phyloP scores from a whole-genome alignment of 2,113 vertebrate species.

The Polypterus senegalus region DNA sequence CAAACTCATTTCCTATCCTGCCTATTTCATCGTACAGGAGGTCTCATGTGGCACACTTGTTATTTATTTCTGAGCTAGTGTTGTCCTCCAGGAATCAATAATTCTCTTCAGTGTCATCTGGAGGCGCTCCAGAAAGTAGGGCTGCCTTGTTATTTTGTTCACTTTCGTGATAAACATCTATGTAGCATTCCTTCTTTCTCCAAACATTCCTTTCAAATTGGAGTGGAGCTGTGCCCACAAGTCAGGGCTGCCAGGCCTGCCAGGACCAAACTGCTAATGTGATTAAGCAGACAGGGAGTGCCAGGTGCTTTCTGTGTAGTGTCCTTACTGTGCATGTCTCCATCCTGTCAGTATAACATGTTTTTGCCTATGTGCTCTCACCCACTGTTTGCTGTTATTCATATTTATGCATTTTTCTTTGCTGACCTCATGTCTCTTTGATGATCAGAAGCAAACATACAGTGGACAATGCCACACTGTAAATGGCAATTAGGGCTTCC shows the following conservation, averaged over 20 bases:
- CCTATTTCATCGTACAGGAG: neutral
- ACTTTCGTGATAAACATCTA: too few relatives aligned
- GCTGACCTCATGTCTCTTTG: slow-evolving; percentile 48
- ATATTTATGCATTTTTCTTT: slow-evolving; percentile 43
- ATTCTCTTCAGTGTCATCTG: too few relatives aligned
- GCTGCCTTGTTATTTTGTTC: too few relatives aligned
- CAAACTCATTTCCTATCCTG: neutral
- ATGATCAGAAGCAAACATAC: slow-evolving; percentile 40
- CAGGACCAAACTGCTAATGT: too few relatives aligned
- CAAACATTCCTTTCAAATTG: neutral
- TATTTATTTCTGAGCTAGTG: neutral
- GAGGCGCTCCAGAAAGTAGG: too few relatives aligned
- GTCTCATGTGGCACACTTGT: neutral
- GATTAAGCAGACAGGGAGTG: too few relatives aligned
- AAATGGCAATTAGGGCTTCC: slow-evolving; percentile 12
- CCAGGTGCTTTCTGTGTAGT: too few relatives aligned
- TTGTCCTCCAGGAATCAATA: too few relatives aligned
- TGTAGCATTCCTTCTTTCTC: neutral
- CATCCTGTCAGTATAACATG: too few relatives aligned
- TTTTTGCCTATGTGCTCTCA: neutral
- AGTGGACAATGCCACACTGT: slow-evolving; percentile 36
- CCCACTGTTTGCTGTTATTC: slow-evolving; percentile 28
- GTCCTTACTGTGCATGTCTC: too few relatives aligned
- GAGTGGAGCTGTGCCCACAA: too few relatives aligned
- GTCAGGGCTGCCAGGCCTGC: too few relatives aligned